Conservation (phyloP, 2,797 vertebrate genomes). For the Gymnothorax javanicus region DNA sequence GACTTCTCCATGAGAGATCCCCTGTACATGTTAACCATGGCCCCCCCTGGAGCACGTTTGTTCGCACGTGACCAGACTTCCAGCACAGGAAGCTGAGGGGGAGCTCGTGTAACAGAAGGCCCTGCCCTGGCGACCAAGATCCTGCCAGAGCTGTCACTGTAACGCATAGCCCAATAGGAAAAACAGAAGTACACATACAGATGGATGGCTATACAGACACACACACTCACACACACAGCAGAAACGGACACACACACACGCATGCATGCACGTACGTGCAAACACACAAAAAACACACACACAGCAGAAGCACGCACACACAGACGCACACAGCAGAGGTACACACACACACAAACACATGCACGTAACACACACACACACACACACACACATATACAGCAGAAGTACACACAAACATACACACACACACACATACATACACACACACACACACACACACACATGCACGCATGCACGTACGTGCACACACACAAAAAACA, state of each 20-base stretch:
- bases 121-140: not conserved
- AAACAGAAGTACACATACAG: not conserved
- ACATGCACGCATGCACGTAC: too few relatives aligned
- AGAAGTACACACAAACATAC: not conserved
- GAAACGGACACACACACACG: not conserved
- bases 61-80: not conserved
- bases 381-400: not conserved
- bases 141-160: slow-evolving; percentile 3
- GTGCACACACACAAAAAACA: too few relatives aligned
- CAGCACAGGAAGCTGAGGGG: not conserved
- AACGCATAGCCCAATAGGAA: not conserved
- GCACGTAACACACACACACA: slow-evolving; percentile 9
- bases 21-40: not conserved
- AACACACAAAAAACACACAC: not conserved
- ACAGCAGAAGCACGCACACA: slow-evolving; percentile 20
- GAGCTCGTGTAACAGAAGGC: not conserved
- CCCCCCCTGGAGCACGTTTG: not conserved
- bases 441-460: too few relatives aligned
- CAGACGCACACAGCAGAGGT: not conserved
- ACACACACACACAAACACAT: not conserved
- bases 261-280: not conserved
- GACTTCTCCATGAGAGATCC: slow-evolving; percentile 4
- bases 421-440: too few relatives aligned
- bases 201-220: not conserved
- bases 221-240: not conserved